A percentile compares a stretch with the other conserved stretches of the same genome.
Evolutionary conservation across 2,888 invertebrate species (phyloP).

Genomic region (Aproaerema taeniolella): DNA sequence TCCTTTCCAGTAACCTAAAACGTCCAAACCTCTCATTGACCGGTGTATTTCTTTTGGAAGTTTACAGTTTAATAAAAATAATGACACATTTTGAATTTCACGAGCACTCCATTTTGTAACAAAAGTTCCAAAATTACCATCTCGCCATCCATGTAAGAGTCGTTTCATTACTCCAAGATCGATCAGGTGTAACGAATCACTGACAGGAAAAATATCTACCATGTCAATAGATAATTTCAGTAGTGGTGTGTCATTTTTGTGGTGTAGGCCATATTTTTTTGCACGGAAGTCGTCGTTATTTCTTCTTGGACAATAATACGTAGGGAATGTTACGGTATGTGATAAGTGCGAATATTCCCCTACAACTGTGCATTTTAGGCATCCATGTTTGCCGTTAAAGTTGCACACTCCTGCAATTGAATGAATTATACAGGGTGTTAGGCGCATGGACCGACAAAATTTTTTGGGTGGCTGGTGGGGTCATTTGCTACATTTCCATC

Average conservation of each 20-base stretch:
- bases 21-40: constrained; percentile 17
- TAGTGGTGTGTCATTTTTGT: constrained; percentile 23
- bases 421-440: too few relatives aligned
- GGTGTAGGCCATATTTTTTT: constrained; percentile 23
- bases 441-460: too few relatives aligned
- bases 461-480: too few relatives aligned
- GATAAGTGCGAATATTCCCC: constrained; percentile 17
- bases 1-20: constrained; percentile 19
- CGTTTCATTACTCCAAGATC: constrained; percentile 26
- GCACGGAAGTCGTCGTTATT: constrained; percentile 22
- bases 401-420: constrained; percentile 15
- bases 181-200: constrained; percentile 25
- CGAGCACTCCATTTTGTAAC: constrained; percentile 20
- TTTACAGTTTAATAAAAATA: constrained; percentile 12
- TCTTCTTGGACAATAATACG: constrained; percentile 12
- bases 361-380: constrained; percentile 12
- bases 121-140: constrained; percentile 21
- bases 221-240: constrained; percentile 23
- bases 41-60: constrained; percentile 22
- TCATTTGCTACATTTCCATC: too few relatives aligned
- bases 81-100: constrained; percentile 14
- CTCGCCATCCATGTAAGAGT: constrained; percentile 21
- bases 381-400: constrained; percentile 16
- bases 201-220: constrained; percentile 25
- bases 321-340: constrained; percentile 13